Conservation (phyloP, 2,113 vertebrate genomes). For the Columba livia region DNA sequence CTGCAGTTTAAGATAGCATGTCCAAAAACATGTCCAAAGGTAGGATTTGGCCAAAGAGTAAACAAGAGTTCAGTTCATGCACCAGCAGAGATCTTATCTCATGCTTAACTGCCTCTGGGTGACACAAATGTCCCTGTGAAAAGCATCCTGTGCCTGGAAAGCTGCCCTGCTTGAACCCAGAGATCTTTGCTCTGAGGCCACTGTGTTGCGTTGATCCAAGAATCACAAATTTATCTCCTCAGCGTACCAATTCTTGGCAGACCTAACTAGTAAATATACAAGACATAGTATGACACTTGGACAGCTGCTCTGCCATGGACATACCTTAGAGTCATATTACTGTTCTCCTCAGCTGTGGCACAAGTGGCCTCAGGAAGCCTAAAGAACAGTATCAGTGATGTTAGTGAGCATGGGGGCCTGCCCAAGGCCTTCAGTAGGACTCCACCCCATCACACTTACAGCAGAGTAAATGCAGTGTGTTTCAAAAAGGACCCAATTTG, state of each 20-base stretch:
- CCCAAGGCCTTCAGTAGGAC: background rate
- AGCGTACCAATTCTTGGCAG: background rate
- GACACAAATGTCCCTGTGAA: background rate
- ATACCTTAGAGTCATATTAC: background rate
- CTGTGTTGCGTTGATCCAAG: background rate
- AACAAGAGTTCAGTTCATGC: background rate
- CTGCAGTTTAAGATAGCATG: background rate
- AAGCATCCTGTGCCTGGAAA: background rate
- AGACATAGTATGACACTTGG: background rate
- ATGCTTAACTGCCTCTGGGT: background rate
- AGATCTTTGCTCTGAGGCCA: background rate
- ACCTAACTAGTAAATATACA: background rate
- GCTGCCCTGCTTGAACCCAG: background rate
- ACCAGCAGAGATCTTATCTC: accelerated
- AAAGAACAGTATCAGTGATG: background rate
- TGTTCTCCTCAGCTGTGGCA: background rate
- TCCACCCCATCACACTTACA: background rate
- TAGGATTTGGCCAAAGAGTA: background rate
- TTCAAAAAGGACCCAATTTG: too few relatives aligned
- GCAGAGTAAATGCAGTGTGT: background rate
- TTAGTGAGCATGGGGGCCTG: background rate
- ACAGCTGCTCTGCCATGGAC: background rate
- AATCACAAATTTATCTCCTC: background rate
- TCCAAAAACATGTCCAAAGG: background rate
- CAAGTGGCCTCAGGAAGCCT: background rate